Conservation (phyloP, 2,113 vertebrate species). For the Chaetops frenatus region DNA sequence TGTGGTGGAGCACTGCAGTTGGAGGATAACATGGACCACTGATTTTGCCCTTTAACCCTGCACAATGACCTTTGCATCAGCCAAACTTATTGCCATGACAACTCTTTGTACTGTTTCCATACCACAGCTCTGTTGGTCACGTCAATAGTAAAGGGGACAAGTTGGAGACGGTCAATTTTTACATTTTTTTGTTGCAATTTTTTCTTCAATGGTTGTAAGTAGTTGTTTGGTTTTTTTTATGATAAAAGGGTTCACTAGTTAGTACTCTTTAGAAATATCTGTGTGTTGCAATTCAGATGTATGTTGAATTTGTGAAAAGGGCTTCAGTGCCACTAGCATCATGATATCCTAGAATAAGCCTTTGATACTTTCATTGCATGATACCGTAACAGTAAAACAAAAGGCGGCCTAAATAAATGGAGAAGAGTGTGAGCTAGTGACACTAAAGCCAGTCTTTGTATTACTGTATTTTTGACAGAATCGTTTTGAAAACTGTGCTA, state of each 20-base stretch:
- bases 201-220: slow-evolving; percentile 82
- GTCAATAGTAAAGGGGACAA: slow-evolving; percentile 81
- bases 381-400: slow-evolving; percentile 59
- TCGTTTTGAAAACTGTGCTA: slow-evolving; percentile 84
- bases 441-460: slow-evolving; percentile 88
- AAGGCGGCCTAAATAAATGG: slow-evolving; percentile 63
- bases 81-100: slow-evolving; percentile 83
- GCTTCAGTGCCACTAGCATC: slow-evolving; percentile 80
- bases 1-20: slow-evolving; percentile 76
- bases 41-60: slow-evolving; percentile 80
- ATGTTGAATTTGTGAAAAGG: slow-evolving; percentile 82
- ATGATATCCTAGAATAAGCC: slow-evolving; percentile 56
- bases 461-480: slow-evolving; percentile 86
- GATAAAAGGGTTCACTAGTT: slow-evolving; percentile 85
- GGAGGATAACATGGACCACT: slow-evolving; percentile 74
- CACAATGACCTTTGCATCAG: slow-evolving; percentile 82
- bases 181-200: slow-evolving; percentile 77
- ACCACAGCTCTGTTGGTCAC: slow-evolving; percentile 81
- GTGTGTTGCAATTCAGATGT: slow-evolving; percentile 85
- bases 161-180: slow-evolving; percentile 85
- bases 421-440: slow-evolving; percentile 82
- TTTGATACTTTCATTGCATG: slow-evolving; percentile 66
- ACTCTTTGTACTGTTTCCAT: slow-evolving; percentile 83
- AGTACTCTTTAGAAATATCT: slow-evolving; percentile 84
- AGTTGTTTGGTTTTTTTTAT: slow-evolving; percentile 69